Percentiles rank a stretch among this genome's conserved stretches.
phyloP scores from a whole-genome alignment of 2,113 vertebrate genomes.

The Alectura lathami region DNA sequence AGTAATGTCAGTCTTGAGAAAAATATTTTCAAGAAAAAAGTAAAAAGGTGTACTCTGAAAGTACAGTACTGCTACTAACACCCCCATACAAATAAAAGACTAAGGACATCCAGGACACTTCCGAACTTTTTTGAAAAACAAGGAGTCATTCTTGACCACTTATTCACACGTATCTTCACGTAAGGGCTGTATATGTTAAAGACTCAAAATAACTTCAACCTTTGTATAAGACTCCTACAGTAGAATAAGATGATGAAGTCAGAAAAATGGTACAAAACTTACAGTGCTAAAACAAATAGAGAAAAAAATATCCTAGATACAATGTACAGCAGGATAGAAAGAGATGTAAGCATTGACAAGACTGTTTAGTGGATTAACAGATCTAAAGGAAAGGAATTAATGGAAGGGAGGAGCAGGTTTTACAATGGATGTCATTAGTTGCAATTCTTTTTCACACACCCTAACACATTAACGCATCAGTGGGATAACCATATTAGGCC shows the following conservation, averaged over 20 bases:
- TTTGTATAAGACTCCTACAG: neutral
- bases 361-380: neutral
- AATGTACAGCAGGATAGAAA: neutral
- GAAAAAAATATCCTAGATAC: accelerated
- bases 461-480: neutral
- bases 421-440: too few relatives aligned
- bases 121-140: neutral
- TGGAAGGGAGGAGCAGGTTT: neutral
- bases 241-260: neutral
- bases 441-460: neutral
- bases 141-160: neutral
- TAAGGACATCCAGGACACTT: neutral
- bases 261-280: neutral
- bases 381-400: neutral
- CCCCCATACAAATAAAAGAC: neutral
- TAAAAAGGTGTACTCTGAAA: neutral
- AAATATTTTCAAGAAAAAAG: neutral
- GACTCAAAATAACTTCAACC: neutral
- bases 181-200: neutral
- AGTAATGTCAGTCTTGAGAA: neutral
- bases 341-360: neutral
- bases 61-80: neutral
- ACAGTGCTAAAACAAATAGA: neutral
- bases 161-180: neutral
- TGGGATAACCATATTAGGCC: accelerated